Base-by-base conservation (phyloP, 2,888 invertebrate genomes). In the Corythucha ciliata region DNA sequence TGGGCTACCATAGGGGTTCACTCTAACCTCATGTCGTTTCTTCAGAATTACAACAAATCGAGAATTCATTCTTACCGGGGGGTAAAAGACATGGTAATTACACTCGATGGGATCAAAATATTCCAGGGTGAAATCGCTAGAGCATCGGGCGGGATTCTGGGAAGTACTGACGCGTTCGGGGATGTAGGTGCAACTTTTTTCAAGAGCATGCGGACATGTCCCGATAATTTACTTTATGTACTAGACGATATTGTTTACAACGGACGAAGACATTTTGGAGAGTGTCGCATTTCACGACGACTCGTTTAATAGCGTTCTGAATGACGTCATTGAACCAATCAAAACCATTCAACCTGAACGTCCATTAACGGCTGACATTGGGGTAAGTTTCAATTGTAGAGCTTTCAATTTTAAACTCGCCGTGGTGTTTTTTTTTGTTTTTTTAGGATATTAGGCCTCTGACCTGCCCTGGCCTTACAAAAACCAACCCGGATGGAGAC, bases 21-120 rank as follows among this genome's bases (percentile, higher is more conserved):
- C 16, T 45, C 32, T 14, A 8, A 20, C n/a, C 21, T 52, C 14
- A 55, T 10, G 8, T 29, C 29, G 29, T 29, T 29, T 60, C 68
- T 70, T 25, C 68, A 88, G 88, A 89, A 89, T 67, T 89, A 90
- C 68, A 88, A 88, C 68, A 88, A 88, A 68, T 88, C 88, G 1
- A 73, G 89, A 54, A 87, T 88, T 60, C 82, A 89, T 68, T 84
- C 87, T 0, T 78, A 79, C 52, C 75, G 87, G 53, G 89, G 89
- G 40, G 83, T 80, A 5, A 78, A 77, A 60, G 73, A 83, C 61
- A 70, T 87, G 10, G 75, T 79, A 55, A 79, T 89, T 24, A 74
- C 72, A 55, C 66, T 88, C 51, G 84, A 88, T 65, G 77, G 77
- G 14, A 67, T 67, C 41, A 66, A 75, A 25, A 80, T 89, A 64